These are phyloP conservation scores for Pristionchus pacificus DNA, from an alignment of 1,140 invertebrate species.

Conservation along the genomic window DNA sequence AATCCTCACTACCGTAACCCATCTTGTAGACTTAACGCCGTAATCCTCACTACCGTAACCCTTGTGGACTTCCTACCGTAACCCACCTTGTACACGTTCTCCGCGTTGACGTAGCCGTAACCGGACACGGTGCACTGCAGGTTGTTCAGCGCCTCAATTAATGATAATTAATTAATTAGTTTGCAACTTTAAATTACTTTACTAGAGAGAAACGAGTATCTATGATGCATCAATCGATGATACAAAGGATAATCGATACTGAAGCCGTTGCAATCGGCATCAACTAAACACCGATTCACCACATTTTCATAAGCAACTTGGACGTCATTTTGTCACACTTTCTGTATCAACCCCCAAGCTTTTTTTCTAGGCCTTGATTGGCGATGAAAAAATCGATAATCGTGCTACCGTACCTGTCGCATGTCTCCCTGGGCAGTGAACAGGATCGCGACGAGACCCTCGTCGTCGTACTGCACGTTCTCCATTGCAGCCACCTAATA, in stretches of 20 bases:
- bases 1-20: too few relatives aligned
- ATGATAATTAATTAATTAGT: not conserved
- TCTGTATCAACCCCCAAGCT: too few relatives aligned
- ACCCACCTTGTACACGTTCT: constrained; percentile 94
- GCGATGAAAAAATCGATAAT: constrained; percentile 58
- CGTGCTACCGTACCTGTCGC: constrained; percentile 66
- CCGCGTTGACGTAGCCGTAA: constrained; percentile 81
- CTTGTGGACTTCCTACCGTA: too few relatives aligned
- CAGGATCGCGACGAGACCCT: constrained; percentile 90
- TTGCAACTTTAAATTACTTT: not conserved
- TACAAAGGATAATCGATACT: too few relatives aligned
- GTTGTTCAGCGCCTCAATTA: constrained; percentile 80
- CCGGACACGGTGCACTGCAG: constrained; percentile 93
- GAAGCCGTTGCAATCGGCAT: too few relatives aligned
- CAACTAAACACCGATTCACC: too few relatives aligned
- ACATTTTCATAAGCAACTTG: too few relatives aligned
- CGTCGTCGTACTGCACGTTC: constrained; percentile 75
- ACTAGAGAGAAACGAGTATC: not conserved
- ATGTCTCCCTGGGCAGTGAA: constrained; percentile 98
- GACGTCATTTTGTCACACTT: too few relatives aligned
- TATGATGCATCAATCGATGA: too few relatives aligned
- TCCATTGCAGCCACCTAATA: constrained; percentile 68
- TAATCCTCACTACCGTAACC: too few relatives aligned
- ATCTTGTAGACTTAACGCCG: too few relatives aligned
- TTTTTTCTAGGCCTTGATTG: too few relatives aligned